phyloP scores from a whole-genome alignment of 2,888 invertebrate species.

The Megamerina dolium region DNA sequence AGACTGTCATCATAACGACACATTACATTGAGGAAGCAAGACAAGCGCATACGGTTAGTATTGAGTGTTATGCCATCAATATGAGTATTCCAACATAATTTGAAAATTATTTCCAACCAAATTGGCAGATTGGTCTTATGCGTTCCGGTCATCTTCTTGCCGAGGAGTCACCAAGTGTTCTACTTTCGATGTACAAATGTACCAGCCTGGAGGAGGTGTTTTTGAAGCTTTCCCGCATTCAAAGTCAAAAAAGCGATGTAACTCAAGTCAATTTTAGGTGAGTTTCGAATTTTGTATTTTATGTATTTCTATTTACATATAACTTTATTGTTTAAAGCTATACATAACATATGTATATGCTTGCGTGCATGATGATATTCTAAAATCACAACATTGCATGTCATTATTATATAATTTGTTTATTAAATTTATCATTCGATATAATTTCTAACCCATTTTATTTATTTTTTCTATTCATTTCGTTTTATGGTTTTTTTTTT shows the following conservation, averaged over 20 bases:
- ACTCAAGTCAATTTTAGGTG: constrained; percentile 49
- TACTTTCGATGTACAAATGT: constrained; percentile 78
- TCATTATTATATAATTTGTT: too few relatives aligned
- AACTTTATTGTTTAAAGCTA: not conserved
- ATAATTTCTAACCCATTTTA: too few relatives aligned
- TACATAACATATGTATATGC: constrained; percentile 7
- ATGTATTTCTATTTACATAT: too few relatives aligned
- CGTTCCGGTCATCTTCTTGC: constrained; percentile 83
- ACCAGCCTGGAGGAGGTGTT: constrained; percentile 87
- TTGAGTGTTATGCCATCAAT: not conserved
- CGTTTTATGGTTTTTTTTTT: too few relatives aligned
- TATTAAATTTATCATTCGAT: too few relatives aligned
- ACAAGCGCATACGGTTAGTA: constrained; percentile 78
- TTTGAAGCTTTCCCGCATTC: constrained; percentile 77
- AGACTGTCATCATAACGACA: constrained; percentile 87
- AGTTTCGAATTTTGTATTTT: too few relatives aligned
- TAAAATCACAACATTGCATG: too few relatives aligned
- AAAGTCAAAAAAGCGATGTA: constrained; percentile 58
- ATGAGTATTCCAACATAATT: not conserved
- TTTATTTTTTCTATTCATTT: too few relatives aligned
- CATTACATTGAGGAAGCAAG: constrained; percentile 95
- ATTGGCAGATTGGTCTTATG: constrained; percentile 84
- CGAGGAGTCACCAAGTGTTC: constrained; percentile 80
- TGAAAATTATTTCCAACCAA: not conserved
- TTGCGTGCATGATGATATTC: constrained; percentile 16